Percentiles rank a stretch among this genome's conserved stretches.
phyloP scores from a whole-genome alignment of 1,140 invertebrate genomes.

The Stegodyphus dumicola region DNA sequence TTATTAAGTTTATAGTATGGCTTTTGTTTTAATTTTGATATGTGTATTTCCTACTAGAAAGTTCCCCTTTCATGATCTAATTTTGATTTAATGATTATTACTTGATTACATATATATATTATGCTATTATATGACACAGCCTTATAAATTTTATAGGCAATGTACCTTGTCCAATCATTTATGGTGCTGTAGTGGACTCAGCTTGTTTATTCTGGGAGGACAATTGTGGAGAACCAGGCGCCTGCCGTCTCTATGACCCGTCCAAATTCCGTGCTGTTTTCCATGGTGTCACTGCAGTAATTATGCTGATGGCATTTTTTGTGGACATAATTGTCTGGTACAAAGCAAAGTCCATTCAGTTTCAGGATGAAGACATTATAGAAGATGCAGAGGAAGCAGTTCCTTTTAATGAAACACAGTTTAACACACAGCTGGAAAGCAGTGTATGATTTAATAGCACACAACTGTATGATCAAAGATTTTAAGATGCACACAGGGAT shows the following conservation, averaged over 20 bases:
- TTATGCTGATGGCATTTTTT: constrained; percentile 84
- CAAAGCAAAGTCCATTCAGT: constrained; percentile 81
- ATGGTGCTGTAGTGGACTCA: constrained; percentile 90
- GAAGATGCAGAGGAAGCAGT: constrained; percentile 44
- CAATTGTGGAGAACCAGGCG: constrained; percentile 81
- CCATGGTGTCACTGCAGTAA: constrained; percentile 85
- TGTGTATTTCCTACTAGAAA: no score
- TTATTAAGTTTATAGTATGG: no score
- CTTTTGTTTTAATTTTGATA: no score
- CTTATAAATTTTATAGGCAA: constrained; percentile 73
- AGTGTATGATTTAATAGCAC: constrained; percentile 26
- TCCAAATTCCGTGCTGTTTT: constrained; percentile 85
- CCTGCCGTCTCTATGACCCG: constrained; percentile 87
- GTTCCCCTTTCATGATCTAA: no score
- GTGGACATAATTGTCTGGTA: constrained; percentile 86
- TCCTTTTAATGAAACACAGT: constrained; percentile 35
- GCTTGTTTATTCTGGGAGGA: constrained; percentile 89
- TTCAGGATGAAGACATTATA: constrained; percentile 71
- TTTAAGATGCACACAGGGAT: background rate
- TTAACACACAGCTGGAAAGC: constrained; percentile 38
- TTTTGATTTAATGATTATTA: no score
- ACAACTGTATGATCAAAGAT: background rate
- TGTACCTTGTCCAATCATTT: constrained; percentile 92
- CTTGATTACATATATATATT: no score
- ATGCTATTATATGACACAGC: no score